Base-by-base conservation (phyloP, 64 coral and sea anemone genomes). In the Stichodactyla helianthus region DNA sequence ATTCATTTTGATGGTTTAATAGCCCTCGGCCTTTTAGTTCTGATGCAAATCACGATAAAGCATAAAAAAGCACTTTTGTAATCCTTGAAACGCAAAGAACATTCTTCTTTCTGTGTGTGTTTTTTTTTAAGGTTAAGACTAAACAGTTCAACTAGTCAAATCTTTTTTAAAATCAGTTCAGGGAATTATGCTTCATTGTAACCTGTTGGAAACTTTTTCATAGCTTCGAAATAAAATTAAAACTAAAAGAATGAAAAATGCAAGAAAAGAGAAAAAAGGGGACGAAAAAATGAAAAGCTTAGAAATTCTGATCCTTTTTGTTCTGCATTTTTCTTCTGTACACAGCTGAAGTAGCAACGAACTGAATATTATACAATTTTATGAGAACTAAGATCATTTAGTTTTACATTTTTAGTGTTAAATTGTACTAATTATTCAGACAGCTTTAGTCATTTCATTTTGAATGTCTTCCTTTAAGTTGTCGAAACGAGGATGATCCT, bases 1-100 rank as follows among this genome's bases (percentile, higher is more conserved):
- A 74, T 74, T 74, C 25, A 74, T 23, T 74, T 31, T 27, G 78
- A 81, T 81, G 78, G 78, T 81, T 81, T 81, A 81, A 81, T 81
- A 16, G 52, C 78, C 78, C 12, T 2, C 14, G 52, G 78, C 78
- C 78, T 81, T 81, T 81, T 81, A 81, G 50, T 81, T 52, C 6
- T 28, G 78, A 81, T 81, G 51, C 6, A 51, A 81, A 81, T 81
- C 52, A 20, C 52, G 78, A 81, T 81, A 81, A 54, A 54, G 17
- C 50, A 31, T 74, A 9, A 51, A 81, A 54, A 81, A 54, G 50
- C 52, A 44, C 53, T 81, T 81, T 54, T 81, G 1, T 81, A 81
- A 81, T 81, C 78, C 78, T 81, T 19, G 50, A 81, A 50, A 81
- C 17, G 35, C 16, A 17, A 81, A 81, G 20, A 81, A 81, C 78